Evolutionary conservation across 2,888 invertebrate species (phyloP), one percentile per base, ranked within the genome.

Genomic region (Sericinus montela): DNA sequence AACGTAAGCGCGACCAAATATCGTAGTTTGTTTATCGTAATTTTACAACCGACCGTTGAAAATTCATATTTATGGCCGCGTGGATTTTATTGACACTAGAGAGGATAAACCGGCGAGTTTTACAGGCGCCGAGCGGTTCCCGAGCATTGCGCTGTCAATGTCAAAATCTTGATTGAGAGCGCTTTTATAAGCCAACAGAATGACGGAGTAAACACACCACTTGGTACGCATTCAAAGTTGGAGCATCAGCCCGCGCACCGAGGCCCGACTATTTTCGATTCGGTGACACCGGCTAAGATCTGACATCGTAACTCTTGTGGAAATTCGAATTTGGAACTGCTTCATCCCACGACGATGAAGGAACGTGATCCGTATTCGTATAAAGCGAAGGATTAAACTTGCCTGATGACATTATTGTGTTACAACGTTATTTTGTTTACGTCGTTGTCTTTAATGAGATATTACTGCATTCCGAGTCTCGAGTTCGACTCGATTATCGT

Each of bases 221-320:
- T n/a, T 11, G 15, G 16, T 16, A 10, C n/a, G 16, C 38, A 16
- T 36, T 59, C 58, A 11, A n/a, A 32, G n/a, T 32, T 11, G 57
- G 52, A 59, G 54, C 54, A 58, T 59, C 58, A 69, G 68, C 68
- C 66, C 57, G 58, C 57, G 32, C 11, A 52, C 58, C 63, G 58
- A 58, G 60, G 56, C 62, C 65, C 62, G 63, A 73, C 80, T 79
- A 79, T 80, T 80, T 77, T 76, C 69, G 71, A 77, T 73, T 69
- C 68, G 75, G 75, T 77, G 76, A 77, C 75, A 72, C 65, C 69
- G 67, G 59, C 67, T 60, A 67, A 72, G 72, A 74, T 80, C 78
- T 79, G 80, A 79, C 80, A 78, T 78, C 81, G 80, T 80, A 77
- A 80, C 78, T 82, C 80, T 79, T 73, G 63, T 8, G 67, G 65